phyloP scores from a whole-genome alignment of 2,113 vertebrate species.

The Eurystomus gularis region DNA sequence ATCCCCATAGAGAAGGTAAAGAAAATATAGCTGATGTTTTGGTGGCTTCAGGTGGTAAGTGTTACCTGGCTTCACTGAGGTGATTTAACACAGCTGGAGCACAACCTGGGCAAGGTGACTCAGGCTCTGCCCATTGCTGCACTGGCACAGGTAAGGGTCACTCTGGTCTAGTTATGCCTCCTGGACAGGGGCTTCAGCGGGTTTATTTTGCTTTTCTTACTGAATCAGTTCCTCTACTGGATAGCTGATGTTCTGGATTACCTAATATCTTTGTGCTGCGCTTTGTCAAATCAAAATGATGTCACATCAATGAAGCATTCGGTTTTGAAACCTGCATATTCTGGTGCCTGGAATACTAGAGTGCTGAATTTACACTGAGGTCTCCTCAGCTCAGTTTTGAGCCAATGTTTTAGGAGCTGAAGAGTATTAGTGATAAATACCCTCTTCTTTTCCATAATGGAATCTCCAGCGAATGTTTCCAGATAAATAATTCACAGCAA shows the following conservation, averaged over 20 bases:
- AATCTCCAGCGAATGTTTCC: not conserved
- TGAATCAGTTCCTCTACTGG: not conserved
- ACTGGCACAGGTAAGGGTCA: not conserved
- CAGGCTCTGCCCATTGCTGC: not conserved
- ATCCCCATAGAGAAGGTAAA: not conserved
- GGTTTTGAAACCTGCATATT: not conserved
- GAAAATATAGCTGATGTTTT: not conserved
- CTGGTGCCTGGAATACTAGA: not conserved
- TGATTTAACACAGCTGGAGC: not conserved
- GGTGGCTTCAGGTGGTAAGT: not conserved
- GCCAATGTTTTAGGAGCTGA: not conserved
- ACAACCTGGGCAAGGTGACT: not conserved
- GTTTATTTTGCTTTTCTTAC: not conserved
- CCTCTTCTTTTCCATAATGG: not conserved
- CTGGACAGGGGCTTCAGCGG: not conserved
- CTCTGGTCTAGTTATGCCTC: not conserved
- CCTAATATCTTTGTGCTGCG: not conserved
- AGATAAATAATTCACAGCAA: not conserved
- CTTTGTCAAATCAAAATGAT: not conserved
- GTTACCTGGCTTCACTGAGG: not conserved
- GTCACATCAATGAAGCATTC: not conserved
- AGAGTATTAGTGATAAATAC: not conserved
- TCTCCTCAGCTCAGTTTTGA: not conserved
- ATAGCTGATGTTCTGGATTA: not conserved
- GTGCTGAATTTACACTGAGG: not conserved